Evolutionary conservation across 2,797 vertebrate genomes (phyloP).

Genomic region (Octomys mimax): DNA sequence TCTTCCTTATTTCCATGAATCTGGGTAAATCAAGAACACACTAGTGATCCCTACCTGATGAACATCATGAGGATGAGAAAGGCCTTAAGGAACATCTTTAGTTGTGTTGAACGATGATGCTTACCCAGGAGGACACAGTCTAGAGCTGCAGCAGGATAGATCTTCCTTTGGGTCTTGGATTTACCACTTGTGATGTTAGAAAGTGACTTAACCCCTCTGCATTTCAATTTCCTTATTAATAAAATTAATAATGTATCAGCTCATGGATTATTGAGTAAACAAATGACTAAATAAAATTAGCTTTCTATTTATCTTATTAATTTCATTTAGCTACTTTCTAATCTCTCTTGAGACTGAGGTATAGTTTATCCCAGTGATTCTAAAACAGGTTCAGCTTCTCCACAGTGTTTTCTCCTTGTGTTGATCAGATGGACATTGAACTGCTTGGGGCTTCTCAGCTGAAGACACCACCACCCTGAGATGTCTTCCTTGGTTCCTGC

Average conservation of each 20-base stretch:
- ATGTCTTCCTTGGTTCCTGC: no score
- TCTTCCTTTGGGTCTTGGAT: not conserved
- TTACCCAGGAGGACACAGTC: accelerated
- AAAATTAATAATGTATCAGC: not conserved
- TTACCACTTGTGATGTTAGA: not conserved
- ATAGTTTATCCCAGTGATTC: constrained; percentile 5
- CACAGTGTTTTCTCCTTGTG: not conserved
- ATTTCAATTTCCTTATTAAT: not conserved
- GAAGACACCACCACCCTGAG: not conserved
- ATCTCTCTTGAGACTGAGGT: constrained; percentile 8
- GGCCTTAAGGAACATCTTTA: not conserved
- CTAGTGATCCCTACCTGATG: not conserved
- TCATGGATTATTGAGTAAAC: not conserved
- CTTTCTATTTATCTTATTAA: constrained; percentile 39
- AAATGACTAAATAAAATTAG: constrained; percentile 22
- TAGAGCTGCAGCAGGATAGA: not conserved
- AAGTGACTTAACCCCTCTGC: not conserved
- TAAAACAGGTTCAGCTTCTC: not conserved
- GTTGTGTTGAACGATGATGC: not conserved
- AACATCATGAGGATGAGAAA: not conserved
- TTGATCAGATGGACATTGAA: not conserved
- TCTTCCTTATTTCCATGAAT: not conserved
- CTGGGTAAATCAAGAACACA: not conserved
- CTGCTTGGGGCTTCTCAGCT: not conserved
- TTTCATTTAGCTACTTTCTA: not conserved